These are phyloP conservation scores for Anguilla obscura DNA, from an alignment of 2,797 vertebrate genomes.

Conservation along the genomic window DNA sequence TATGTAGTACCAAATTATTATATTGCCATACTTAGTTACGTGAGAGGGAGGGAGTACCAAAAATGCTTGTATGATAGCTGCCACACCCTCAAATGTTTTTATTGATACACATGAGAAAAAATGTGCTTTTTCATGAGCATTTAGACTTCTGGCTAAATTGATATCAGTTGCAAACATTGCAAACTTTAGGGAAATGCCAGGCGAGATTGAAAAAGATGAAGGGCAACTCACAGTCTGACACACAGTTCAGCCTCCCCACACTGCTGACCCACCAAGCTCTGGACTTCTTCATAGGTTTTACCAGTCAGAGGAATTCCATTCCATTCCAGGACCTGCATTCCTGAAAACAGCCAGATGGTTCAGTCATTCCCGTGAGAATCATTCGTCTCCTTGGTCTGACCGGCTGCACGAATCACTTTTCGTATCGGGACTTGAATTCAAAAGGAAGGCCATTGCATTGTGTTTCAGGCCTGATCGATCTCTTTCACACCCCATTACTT, in stretches of 20 bases:
- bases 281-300: conserved; percentile 98
- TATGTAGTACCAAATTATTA: no score
- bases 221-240: conserved; percentile 97
- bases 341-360: conserved; percentile 61
- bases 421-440: not conserved
- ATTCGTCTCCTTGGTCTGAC: not conserved
- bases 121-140: conserved; percentile 6
- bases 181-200: conserved; percentile 54
- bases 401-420: not conserved
- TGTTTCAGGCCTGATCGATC: conserved; percentile 12
- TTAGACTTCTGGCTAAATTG: conserved; percentile 39
- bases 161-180: conserved; percentile 10
- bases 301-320: conserved; percentile 87
- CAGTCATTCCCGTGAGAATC: not conserved
- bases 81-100: not conserved
- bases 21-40: no score
- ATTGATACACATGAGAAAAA: not conserved
- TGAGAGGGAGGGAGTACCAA: no score
- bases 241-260: conserved; percentile 98
- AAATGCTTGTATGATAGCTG: no score
- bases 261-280: conserved; percentile 86
- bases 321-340: conserved; percentile 99
- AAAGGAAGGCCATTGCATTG: not conserved
- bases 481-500: not conserved
- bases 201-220: conserved; percentile 73